Evolutionary conservation across 2,888 invertebrate species (phyloP).

Genomic region (Drosophila longiperda): DNA sequence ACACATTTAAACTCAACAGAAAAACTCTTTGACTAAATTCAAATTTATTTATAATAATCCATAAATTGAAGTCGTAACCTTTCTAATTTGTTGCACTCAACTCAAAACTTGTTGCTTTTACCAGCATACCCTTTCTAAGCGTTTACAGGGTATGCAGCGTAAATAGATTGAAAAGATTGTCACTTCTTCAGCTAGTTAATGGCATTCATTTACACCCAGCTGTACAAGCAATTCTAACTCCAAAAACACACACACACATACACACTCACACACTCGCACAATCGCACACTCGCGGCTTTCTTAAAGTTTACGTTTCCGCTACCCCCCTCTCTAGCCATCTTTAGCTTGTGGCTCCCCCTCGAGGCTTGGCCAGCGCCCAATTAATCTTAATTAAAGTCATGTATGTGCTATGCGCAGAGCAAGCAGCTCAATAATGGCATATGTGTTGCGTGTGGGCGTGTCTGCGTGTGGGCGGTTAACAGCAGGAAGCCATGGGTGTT

Average conservation of each 20-base stretch:
- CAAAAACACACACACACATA: conserved; percentile 3
- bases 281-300: conserved; percentile 24
- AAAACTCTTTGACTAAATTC: neutral
- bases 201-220: conserved; percentile 60
- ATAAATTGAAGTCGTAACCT: neutral
- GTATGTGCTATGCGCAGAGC: conserved; percentile 27
- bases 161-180: conserved; percentile 62
- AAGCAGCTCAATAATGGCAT: conserved; percentile 27
- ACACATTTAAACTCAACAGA: neutral
- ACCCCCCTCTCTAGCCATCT: neutral
- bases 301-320: conserved; percentile 37
- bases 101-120: neutral
- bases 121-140: neutral
- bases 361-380: conserved; percentile 54
- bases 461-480: conserved; percentile 34
- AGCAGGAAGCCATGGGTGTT: conserved; percentile 1
- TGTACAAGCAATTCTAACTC: conserved; percentile 10
- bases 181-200: conserved; percentile 45
- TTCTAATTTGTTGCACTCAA: neutral
- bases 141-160: conserved; percentile 37
- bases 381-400: conserved; percentile 77
- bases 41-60: neutral
- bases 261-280: conserved; percentile 19
- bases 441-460: conserved; percentile 39
- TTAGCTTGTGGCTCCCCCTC: conserved; percentile 11